Percentiles rank a stretch among this genome's conserved stretches.
phyloP scores from a whole-genome alignment of 2,888 invertebrate species.

The Glyphotaelius pellucidus region DNA sequence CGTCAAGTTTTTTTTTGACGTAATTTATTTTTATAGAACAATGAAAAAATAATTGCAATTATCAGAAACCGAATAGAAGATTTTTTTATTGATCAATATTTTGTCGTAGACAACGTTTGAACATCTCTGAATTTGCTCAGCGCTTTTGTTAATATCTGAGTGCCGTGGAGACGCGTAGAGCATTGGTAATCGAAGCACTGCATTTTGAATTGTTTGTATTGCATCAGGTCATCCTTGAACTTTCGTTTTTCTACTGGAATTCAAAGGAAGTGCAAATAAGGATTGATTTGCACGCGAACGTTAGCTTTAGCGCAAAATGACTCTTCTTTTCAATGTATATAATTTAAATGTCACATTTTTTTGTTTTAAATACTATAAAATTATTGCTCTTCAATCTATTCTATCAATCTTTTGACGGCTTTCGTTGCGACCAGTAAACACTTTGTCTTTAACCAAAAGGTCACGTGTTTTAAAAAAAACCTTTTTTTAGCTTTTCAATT shows the following conservation, averaged over 20 bases:
- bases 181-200: constrained; percentile 24
- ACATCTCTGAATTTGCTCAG: neutral
- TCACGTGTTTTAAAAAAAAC: too few relatives aligned
- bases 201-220: constrained; percentile 22
- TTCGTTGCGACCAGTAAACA: neutral
- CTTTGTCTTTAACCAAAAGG: neutral
- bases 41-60: neutral
- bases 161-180: neutral
- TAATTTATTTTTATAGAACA: neutral
- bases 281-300: constrained; percentile 42
- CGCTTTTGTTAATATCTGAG: neutral
- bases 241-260: constrained; percentile 52
- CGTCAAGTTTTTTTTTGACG: neutral
- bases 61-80: neutral
- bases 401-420: too few relatives aligned
- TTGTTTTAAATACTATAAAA: neutral
- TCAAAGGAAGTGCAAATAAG: constrained; percentile 52
- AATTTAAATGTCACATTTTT: neutral
- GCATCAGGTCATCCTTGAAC: constrained; percentile 55
- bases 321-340: neutral
- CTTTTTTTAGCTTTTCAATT: too few relatives aligned
- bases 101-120: neutral
- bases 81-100: neutral
- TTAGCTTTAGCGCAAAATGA: neutral
- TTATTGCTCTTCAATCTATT: too few relatives aligned